phyloP scores from a whole-genome alignment of 1,140 invertebrate species.

The Plutomurus gul region DNA sequence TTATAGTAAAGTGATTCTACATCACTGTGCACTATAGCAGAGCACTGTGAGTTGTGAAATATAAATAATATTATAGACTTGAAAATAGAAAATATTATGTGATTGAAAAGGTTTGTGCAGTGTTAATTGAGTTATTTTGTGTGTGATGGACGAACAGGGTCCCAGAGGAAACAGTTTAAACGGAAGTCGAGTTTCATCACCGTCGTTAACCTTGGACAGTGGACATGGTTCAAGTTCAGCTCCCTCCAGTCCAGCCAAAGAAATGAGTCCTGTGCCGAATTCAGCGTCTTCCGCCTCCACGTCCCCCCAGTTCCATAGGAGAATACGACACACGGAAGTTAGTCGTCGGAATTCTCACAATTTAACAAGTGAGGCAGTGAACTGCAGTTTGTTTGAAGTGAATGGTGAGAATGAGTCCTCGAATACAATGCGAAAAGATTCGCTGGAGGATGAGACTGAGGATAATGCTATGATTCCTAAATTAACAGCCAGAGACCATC shows the following conservation, averaged over 20 bases:
- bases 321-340: not conserved
- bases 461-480: slow-evolving; percentile 17
- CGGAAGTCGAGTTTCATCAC: slow-evolving; percentile 36
- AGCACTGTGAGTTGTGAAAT: no score
- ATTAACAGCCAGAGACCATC: not conserved
- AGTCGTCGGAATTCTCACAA: not conserved
- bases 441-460: slow-evolving; percentile 32
- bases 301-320: not conserved
- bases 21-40: no score
- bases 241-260: slow-evolving; percentile 47
- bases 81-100: no score
- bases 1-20: no score
- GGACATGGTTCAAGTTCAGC: slow-evolving; percentile 37
- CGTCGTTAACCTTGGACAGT: slow-evolving; percentile 38
- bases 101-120: no score
- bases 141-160: not conserved
- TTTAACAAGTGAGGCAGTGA: slow-evolving; percentile 18
- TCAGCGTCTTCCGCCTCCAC: not conserved
- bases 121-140: not conserved
- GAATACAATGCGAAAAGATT: slow-evolving; percentile 30
- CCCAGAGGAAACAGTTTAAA: not conserved
- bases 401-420: not conserved
- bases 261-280: slow-evolving; percentile 44
- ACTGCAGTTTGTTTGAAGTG: not conserved
- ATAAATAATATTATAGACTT: no score